phyloP scores from a whole-genome alignment of 1,140 invertebrate genomes.

The Agrypnia vestita region DNA sequence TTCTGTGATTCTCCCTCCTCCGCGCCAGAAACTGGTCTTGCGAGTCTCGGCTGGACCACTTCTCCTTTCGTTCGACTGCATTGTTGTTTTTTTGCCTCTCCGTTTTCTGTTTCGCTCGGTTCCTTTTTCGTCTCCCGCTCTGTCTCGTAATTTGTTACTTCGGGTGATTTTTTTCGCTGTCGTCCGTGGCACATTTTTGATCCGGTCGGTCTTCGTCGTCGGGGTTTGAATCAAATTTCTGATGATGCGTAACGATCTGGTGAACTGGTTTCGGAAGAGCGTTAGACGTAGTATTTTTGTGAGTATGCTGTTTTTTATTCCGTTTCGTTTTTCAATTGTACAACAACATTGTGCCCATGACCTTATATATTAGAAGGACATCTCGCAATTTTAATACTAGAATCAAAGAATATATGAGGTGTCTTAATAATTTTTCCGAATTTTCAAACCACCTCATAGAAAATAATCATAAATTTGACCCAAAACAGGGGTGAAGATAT shows the following conservation, averaged over 20 bases:
- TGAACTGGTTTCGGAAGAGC: too few relatives aligned
- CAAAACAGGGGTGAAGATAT: too few relatives aligned
- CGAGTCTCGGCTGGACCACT: conserved; percentile 31
- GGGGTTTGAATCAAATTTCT: not conserved
- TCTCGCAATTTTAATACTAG: too few relatives aligned
- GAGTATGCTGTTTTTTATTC: too few relatives aligned
- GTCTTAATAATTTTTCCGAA: too few relatives aligned
- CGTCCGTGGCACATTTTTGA: conserved; percentile 13
- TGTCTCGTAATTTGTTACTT: conserved; percentile 28
- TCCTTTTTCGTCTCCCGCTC: conserved; percentile 1
- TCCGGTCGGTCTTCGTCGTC: not conserved
- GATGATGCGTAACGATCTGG: not conserved
- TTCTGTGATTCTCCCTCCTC: conserved; percentile 3
- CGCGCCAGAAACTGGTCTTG: conserved; percentile 32
- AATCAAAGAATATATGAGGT: too few relatives aligned
- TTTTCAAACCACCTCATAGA: too few relatives aligned
- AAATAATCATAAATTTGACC: too few relatives aligned
- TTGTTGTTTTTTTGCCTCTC: conserved; percentile 38
- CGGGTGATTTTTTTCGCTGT: conserved; percentile 15
- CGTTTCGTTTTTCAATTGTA: too few relatives aligned
- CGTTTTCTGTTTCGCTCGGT: conserved; percentile 22
- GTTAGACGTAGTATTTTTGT: too few relatives aligned
- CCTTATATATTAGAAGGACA: too few relatives aligned
- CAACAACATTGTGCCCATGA: too few relatives aligned
- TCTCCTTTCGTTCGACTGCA: conserved; percentile 42